Evolutionary conservation across 1,140 invertebrate genomes (phyloP), one percentile per base, ranked within the genome.

Genomic region (Conus betulinus): DNA sequence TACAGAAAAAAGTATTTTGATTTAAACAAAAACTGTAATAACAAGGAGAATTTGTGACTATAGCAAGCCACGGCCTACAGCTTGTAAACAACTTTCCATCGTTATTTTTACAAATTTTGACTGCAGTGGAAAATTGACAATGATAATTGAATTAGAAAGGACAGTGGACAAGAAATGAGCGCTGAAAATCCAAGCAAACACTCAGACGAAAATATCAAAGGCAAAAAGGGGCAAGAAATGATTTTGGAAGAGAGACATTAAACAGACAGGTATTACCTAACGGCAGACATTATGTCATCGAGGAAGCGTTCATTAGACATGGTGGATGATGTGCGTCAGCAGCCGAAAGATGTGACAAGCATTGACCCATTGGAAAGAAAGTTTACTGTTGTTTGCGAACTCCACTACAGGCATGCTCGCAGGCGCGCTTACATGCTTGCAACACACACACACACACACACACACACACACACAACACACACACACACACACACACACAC

Each of bases 401-500:
- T 39, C 39, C 0, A 39, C 39, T 39, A 39, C 39, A 39, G 39
- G 39, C 39, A 39, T 39, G 39, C 39, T 39, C 39, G 39, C 39
- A 39, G 39, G 39, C 39, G 39, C 39, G 39, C 39, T 39, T 39
- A 3, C 39, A 39, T 39, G 39, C 39, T 39, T 39, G 39, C 39
- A 39, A 39, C 39, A 39, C 39, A 39, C 39, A n/a, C n/a, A n/a
- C n/a, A n/a, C n/a, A n/a, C n/a, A n/a, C n/a, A n/a, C n/a, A n/a
- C n/a, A n/a, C n/a, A n/a, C n/a, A n/a, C n/a, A n/a, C n/a, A n/a
- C n/a, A n/a, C n/a, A n/a, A n/a, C n/a, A n/a, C 63, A 67, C 63
- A 67, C 63, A 67, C 63, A 67, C 63, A 67, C 63, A 67, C 63
- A 67, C 63, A 67, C 63, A 67, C 63, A 67, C 63, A 67, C 63